These are phyloP conservation scores for Ctenosaura bakeri DNA, from an alignment of 2,797 vertebrate species.

Conservation along the genomic window DNA sequence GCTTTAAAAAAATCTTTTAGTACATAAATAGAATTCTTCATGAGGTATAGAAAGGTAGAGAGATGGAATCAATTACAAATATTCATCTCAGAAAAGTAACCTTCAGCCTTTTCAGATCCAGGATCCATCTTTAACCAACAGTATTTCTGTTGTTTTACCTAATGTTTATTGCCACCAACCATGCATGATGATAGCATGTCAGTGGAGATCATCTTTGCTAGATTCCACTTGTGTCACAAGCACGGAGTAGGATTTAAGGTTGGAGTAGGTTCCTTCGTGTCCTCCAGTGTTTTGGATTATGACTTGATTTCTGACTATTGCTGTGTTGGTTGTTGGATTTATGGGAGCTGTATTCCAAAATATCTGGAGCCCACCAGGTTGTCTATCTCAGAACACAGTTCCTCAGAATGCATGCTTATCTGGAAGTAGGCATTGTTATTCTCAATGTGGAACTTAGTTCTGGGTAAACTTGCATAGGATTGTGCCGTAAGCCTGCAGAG, in stretches of 20 bases:
- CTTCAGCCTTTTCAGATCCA: background rate
- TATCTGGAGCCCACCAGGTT: too few relatives aligned
- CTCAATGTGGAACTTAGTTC: background rate
- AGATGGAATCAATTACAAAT: background rate
- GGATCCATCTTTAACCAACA: background rate
- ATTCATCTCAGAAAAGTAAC: background rate
- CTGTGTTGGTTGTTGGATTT: too few relatives aligned
- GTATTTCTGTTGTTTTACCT: background rate
- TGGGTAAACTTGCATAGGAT: background rate
- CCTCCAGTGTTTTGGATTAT: too few relatives aligned
- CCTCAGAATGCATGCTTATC: background rate
- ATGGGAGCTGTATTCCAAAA: too few relatives aligned
- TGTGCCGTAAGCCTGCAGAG: background rate
- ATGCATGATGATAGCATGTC: background rate
- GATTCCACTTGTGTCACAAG: background rate
- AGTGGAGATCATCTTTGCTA: background rate
- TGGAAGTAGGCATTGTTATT: too few relatives aligned
- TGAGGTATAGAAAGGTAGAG: background rate
- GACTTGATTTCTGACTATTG: too few relatives aligned
- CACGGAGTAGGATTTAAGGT: background rate
- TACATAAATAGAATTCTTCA: constrained; percentile 3
- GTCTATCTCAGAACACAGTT: too few relatives aligned
- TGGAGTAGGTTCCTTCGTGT: too few relatives aligned
- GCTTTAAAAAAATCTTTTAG: background rate
- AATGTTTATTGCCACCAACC: background rate